These are phyloP conservation scores for Danio aesculapii DNA, from an alignment of 2,797 vertebrate genomes.

Conservation along the genomic window DNA sequence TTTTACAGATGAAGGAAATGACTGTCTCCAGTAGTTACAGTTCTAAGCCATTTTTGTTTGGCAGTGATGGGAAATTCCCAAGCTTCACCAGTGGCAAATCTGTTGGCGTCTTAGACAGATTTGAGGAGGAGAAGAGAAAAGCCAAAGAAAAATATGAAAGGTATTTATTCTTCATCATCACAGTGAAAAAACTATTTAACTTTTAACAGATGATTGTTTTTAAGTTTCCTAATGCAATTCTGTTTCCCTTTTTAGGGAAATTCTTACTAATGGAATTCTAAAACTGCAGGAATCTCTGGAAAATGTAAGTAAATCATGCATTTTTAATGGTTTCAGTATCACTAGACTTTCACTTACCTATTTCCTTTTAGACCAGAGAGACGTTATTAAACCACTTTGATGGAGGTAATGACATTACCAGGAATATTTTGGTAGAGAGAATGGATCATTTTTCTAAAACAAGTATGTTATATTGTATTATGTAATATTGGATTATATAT, in stretches of 20 bases:
- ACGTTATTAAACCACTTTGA: constrained; percentile 70
- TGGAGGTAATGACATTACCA: constrained; percentile 67
- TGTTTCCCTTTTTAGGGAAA: constrained; percentile 78
- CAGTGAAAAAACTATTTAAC: background rate
- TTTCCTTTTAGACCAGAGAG: constrained; percentile 73
- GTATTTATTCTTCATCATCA: constrained; percentile 17
- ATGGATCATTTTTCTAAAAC: constrained; percentile 69
- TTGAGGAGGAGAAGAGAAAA: constrained; percentile 88
- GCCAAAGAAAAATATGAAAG: constrained; percentile 85
- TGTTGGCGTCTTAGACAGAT: constrained; percentile 83
- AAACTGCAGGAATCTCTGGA: constrained; percentile 81
- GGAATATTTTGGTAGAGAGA: constrained; percentile 69
- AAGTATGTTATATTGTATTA: no score
- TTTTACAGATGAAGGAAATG: constrained; percentile 82
- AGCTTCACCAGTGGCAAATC: constrained; percentile 72
- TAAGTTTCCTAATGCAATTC: constrained; percentile 23
- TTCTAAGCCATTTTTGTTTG: constrained; percentile 88
- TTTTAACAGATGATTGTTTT: background rate
- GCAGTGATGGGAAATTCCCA: constrained; percentile 74
- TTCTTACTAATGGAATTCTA: constrained; percentile 79
- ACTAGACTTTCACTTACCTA: background rate
- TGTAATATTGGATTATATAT: background rate
- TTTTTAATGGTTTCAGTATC: background rate
- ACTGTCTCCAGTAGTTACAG: constrained; percentile 87
- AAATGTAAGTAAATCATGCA: constrained; percentile 78